A percentile compares a stretch with the other conserved stretches of the same genome.
phyloP scores from a whole-genome alignment of 2,113 vertebrate species.

The Prietella phreatophila region DNA sequence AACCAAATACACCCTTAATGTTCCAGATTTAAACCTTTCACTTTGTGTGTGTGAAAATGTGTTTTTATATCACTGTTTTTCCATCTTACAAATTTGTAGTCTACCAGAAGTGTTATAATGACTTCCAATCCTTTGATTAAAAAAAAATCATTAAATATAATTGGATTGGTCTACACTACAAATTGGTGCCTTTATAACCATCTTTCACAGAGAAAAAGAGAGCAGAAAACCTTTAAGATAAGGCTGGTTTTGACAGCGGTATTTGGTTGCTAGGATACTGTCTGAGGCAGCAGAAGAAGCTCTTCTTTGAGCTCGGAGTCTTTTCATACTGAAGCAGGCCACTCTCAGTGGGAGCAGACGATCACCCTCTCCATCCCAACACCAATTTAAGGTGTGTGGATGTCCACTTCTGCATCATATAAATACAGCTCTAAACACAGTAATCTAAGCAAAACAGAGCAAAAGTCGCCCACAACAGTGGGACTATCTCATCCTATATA shows the following conservation, averaged over 20 bases:
- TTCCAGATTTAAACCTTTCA: background rate
- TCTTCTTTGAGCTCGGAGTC: slow-evolving; percentile 56
- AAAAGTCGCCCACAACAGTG: background rate
- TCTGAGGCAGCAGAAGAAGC: slow-evolving; percentile 60
- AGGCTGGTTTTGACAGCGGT: slow-evolving; percentile 52
- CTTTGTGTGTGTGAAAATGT: background rate
- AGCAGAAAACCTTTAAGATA: slow-evolving; percentile 29
- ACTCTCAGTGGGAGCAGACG: slow-evolving; percentile 24
- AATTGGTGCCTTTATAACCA: background rate
- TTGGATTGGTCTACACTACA: background rate
- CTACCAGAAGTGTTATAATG: background rate
- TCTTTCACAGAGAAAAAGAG: background rate
- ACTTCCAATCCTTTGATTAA: background rate
- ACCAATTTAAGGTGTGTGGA: background rate
- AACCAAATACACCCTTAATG: background rate
- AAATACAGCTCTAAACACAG: background rate
- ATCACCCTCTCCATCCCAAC: slow-evolving; percentile 7
- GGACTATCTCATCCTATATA: background rate
- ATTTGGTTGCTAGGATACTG: slow-evolving; percentile 63
- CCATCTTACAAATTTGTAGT: background rate
- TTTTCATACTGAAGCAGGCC: slow-evolving; percentile 30
- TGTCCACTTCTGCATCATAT: background rate
- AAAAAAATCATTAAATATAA: background rate
- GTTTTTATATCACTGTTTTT: background rate
- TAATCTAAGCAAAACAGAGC: background rate